Conservation (phyloP, 2,113 vertebrate species). For the Daphoenositta chrysoptera region DNA sequence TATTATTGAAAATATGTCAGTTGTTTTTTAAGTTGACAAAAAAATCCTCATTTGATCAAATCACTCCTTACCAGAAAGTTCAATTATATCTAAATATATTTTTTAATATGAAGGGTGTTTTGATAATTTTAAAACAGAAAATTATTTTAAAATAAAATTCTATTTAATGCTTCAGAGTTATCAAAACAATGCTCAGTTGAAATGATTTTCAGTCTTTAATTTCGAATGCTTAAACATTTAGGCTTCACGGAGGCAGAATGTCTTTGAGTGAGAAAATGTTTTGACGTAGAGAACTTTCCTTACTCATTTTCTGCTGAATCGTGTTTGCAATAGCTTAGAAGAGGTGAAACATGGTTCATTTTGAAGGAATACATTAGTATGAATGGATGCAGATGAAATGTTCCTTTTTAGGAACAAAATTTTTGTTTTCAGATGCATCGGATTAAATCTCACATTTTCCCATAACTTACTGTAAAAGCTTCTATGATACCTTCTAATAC, state of each 20-base stretch:
- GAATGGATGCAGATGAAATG: neutral
- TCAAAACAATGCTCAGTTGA: neutral
- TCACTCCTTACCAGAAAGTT: neutral
- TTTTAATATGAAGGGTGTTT: neutral
- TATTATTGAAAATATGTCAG: neutral
- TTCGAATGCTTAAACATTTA: neutral
- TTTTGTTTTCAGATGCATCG: neutral
- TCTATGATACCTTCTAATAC: neutral
- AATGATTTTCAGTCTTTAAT: neutral
- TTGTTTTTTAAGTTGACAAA: neutral
- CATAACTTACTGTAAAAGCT: neutral
- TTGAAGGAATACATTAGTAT: neutral
- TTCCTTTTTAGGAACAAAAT: neutral
- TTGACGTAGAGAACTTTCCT: neutral
- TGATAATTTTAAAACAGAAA: neutral
- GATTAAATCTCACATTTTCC: neutral
- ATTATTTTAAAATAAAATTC: neutral
- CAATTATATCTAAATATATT: neutral
- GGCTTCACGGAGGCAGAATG: accelerated
- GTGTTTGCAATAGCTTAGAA: neutral
- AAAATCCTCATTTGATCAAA: neutral
- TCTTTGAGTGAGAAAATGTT: neutral
- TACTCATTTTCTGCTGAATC: neutral
- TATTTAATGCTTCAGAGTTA: neutral
- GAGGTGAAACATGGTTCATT: neutral